Percentiles rank a stretch among this genome's conserved stretches.
These are phyloP conservation scores for Cataglyphis rosenhaueri DNA, from an alignment of 2,888 invertebrate genomes.

Conservation along the genomic window DNA sequence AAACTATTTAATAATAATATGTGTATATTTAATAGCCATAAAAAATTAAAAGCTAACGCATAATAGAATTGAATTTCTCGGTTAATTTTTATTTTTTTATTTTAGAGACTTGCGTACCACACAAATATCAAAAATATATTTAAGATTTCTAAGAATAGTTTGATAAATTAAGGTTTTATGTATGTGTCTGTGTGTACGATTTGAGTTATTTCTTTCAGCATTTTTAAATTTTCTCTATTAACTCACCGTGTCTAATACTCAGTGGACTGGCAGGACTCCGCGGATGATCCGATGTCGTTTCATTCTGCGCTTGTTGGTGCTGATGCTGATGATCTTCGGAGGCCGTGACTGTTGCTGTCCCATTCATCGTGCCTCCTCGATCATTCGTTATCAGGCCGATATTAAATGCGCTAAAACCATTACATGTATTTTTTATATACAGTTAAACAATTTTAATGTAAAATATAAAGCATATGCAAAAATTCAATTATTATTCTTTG, in stretches of 20 bases:
- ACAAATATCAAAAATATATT: not conserved
- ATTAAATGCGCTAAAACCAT: constrained; percentile 21
- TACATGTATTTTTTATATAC: not conserved
- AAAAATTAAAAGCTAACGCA: not conserved
- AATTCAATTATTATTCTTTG: not conserved
- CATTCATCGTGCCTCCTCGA: constrained; percentile 80
- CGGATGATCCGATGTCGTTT: constrained; percentile 81
- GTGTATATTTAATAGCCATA: not conserved
- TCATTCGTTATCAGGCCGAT: constrained; percentile 32
- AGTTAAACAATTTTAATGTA: not conserved
- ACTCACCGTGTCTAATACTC: constrained; percentile 83
- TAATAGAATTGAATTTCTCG: not conserved
- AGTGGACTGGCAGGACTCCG: constrained; percentile 83
- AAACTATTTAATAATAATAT: not conserved
- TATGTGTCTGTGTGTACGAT: not conserved
- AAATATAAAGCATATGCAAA: not conserved
- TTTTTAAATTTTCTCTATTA: not conserved
- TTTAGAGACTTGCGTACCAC: not conserved
- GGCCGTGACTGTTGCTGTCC: constrained; percentile 79
- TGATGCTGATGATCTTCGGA: constrained; percentile 81
- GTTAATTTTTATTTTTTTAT: not conserved
- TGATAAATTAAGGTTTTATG: not conserved
- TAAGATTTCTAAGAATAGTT: not conserved
- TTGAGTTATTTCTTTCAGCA: not conserved
- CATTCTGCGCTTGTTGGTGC: constrained; percentile 81